Evolutionary conservation across 1,140 invertebrate species (phyloP).

Genomic region (Drosophila tristis): DNA sequence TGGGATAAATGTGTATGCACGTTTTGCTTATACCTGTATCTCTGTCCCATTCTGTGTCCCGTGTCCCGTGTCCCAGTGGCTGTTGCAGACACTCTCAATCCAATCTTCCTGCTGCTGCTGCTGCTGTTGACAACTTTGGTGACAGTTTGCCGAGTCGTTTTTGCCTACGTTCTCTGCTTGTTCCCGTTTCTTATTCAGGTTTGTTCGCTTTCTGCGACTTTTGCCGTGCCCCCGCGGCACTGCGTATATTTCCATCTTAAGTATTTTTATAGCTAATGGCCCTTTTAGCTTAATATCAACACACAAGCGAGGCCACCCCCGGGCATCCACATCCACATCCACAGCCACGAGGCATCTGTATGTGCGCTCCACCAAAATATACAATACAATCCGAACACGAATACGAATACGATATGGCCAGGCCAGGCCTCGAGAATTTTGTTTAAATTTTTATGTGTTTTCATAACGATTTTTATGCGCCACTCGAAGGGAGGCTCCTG

Average conservation of each 20-base stretch:
- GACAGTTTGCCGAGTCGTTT: slow-evolving; percentile 66
- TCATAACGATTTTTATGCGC: slow-evolving; percentile 63
- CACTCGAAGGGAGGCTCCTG: slow-evolving; percentile 6
- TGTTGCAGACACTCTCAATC: slow-evolving; percentile 8
- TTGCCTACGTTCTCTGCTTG: slow-evolving; percentile 7
- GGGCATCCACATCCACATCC: background rate
- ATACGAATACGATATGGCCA: background rate
- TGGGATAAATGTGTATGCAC: slow-evolving; percentile 16
- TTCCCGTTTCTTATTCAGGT: slow-evolving; percentile 22
- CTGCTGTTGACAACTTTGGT: slow-evolving; percentile 60
- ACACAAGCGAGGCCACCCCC: slow-evolving; percentile 53
- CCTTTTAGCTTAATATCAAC: slow-evolving; percentile 79
- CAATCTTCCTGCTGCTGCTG: slow-evolving; percentile 11
- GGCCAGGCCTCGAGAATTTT: slow-evolving; percentile 29
- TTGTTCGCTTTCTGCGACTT: slow-evolving; percentile 20
- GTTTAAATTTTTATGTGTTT: slow-evolving; percentile 57
- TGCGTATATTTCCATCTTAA: slow-evolving; percentile 78
- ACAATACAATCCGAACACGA: background rate
- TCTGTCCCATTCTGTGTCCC: slow-evolving; percentile 22
- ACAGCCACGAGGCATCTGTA: too few relatives aligned
- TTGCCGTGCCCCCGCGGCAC: slow-evolving; percentile 52
- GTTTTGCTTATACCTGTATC: slow-evolving; percentile 24
- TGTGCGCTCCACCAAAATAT: background rate
- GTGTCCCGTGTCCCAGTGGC: slow-evolving; percentile 9
- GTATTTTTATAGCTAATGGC: slow-evolving; percentile 81